Base-by-base conservation (phyloP, 2,888 invertebrate species). In the Sarcophaga variegata region DNA sequence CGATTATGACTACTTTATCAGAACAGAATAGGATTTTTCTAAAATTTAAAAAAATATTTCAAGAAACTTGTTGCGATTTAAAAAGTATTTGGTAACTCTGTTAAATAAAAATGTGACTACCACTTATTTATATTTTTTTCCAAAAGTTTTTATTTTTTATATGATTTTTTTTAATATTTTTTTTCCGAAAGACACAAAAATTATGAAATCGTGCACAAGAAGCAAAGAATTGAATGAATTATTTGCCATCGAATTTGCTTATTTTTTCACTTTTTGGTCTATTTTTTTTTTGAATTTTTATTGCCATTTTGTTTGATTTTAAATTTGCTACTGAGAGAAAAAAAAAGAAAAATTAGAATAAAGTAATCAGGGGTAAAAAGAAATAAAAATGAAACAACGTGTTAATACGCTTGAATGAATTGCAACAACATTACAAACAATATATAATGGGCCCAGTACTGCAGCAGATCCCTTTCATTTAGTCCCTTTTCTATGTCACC, bases 381-480 rank as follows among this genome's bases (percentile, higher is more conserved):
- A 37, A 60, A 37, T 10, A 71, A 62, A 82, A 79, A 70, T 70
- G 64, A 64, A 79, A 81, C 81, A 87, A 84, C 84, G 87, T 87
- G 87, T 87, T 87, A 87, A 87, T 87, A 81, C 84, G 87, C 87
- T 87, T 87, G 79, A 87, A 76, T 87, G 82, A 71, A 72, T 71
- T 81, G 78, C 70, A 64, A 78, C 87, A 84, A 79, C 87, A 81
- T 70, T 66, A 59, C 63, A 64, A 74, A 63, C 62, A 69, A 27
- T 45, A 14, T 54, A 70, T 64, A 78, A 79, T 77, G 75, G 54
- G 78, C 62, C 81, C 78, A 63, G 72, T 59, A 75, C 66, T 77
- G 54, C 54, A 54, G 54, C 14, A 20, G 14, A 63, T 12, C 37
- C 59, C 70, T 80, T 67, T 12, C 37, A 67, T 59, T 25, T 17